Conservation (phyloP, 2,888 invertebrate species). For the Lasioglossum leucozonium region DNA sequence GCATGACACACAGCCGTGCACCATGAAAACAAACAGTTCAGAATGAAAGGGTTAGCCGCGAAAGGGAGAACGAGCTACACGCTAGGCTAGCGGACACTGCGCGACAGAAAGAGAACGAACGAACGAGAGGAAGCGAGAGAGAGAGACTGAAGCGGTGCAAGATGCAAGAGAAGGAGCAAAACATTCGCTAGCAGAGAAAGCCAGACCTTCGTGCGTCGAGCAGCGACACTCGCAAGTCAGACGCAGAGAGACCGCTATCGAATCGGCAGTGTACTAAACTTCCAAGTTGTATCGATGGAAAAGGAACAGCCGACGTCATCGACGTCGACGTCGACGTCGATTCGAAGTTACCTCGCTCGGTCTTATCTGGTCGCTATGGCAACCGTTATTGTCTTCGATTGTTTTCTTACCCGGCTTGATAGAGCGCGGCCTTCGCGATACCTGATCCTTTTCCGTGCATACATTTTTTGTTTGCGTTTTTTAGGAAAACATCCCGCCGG, state of each 20-base stretch:
- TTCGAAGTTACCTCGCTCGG: not conserved
- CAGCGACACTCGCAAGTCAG: not conserved
- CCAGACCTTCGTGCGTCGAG: conserved; percentile 32
- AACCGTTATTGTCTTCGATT: not conserved
- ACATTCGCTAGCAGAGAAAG: conserved; percentile 44
- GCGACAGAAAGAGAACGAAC: not conserved
- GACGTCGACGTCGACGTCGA: not conserved
- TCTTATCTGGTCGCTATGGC: not conserved
- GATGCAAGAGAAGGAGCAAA: conserved; percentile 23
- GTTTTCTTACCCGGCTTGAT: not conserved
- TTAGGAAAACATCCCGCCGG: no score
- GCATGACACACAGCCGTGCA: conserved; percentile 53
- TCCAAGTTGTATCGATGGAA: not conserved
- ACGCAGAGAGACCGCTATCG: conserved; percentile 32
- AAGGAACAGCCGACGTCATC: not conserved
- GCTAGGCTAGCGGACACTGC: not conserved
- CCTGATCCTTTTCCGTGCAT: not conserved
- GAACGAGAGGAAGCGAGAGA: not conserved
- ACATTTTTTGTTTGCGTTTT: no score
- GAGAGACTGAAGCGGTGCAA: conserved; percentile 3
- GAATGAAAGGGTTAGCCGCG: conserved; percentile 37
- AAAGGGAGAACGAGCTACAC: not conserved
- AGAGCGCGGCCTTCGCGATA: not conserved
- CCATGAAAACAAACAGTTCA: conserved; percentile 60
- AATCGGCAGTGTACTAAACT: conserved; percentile 13